phyloP scores from a whole-genome alignment of 2,888 invertebrate genomes.

The Chaetogeoica ovagalla region DNA sequence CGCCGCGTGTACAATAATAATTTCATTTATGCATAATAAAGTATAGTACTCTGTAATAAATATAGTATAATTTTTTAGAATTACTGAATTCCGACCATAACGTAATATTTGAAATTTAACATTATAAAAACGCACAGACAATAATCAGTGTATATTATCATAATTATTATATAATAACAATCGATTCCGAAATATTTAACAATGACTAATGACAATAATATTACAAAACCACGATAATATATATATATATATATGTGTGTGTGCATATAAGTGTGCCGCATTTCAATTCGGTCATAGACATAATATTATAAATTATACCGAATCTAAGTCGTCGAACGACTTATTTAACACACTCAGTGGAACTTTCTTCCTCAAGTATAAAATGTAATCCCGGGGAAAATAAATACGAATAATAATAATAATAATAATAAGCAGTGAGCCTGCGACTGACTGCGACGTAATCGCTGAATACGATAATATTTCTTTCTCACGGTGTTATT shows the following conservation, averaged over 20 bases:
- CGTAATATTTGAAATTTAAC: no score
- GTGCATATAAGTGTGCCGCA: no score
- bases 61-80: no score
- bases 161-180: no score
- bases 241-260: neutral
- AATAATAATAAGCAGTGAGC: neutral
- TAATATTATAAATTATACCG: no score
- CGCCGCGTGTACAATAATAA: no score
- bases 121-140: no score
- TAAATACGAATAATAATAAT: constrained; percentile 15
- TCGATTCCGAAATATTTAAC: neutral
- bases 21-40: no score
- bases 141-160: no score
- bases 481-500: constrained; percentile 38
- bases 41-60: no score
- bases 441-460: neutral
- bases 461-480: neutral
- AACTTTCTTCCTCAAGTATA: constrained; percentile 21
- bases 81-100: no score
- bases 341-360: constrained; percentile 1
- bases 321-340: no score
- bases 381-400: neutral
- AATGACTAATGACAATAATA: neutral
- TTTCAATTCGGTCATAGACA: constrained; percentile 17
- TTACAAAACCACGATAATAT: neutral